Percentiles rank a stretch among this genome's conserved stretches.
These are phyloP conservation scores for Andrena minutula DNA, from an alignment of 2,888 invertebrate genomes.

Conservation along the genomic window DNA sequence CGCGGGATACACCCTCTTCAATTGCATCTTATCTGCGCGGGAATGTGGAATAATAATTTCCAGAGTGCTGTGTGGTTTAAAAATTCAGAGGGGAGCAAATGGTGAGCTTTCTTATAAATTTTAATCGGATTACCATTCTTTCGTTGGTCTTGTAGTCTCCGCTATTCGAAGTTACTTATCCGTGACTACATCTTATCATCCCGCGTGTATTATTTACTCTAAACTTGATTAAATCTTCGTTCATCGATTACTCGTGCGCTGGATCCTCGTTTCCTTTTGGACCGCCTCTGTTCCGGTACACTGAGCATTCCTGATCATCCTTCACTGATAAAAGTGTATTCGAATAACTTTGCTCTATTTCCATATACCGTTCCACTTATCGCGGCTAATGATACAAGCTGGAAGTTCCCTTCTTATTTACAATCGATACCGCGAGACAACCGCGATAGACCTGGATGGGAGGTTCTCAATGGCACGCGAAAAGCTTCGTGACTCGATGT, in stretches of 20 bases:
- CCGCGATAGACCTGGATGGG: background rate
- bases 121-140: background rate
- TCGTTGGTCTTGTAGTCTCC: background rate
- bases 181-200: background rate
- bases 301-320: slow-evolving; percentile 25
- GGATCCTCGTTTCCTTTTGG: background rate
- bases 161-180: background rate
- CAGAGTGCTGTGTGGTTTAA: background rate
- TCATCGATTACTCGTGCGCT: background rate
- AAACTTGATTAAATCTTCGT: slow-evolving; percentile 2
- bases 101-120: too few relatives aligned
- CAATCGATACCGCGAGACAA: background rate
- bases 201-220: slow-evolving; percentile 4
- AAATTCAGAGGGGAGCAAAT: background rate
- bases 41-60: background rate
- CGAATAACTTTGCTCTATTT: slow-evolving; percentile 7
- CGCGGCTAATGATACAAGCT: slow-evolving; percentile 25
- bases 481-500: background rate
- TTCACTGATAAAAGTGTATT: slow-evolving; percentile 22
- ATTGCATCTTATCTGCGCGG: background rate
- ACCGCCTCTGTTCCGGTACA: background rate
- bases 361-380: slow-evolving; percentile 20
- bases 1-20: background rate
- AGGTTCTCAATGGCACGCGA: slow-evolving; percentile 10
- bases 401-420: slow-evolving; percentile 27